A percentile compares a stretch with the other conserved stretches of the same genome.
phyloP scores from a whole-genome alignment of 2,113 vertebrate genomes.

The Prionailurus viverrinus region DNA sequence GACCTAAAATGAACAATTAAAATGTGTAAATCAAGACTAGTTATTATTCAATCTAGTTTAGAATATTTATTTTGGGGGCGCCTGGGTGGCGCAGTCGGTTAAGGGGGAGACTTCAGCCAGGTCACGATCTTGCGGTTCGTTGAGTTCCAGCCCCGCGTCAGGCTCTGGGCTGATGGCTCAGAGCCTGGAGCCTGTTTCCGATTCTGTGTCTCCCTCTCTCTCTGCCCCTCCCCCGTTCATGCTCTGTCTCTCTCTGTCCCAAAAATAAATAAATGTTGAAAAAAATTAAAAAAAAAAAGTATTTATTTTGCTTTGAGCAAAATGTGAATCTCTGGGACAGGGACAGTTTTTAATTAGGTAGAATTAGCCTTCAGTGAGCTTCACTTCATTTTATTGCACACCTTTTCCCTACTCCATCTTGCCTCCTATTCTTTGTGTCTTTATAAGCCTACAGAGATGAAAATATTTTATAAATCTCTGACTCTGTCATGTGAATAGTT shows the following conservation, averaged over 20 bases:
- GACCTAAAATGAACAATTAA: constrained; percentile 37
- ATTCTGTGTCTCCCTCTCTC: no score
- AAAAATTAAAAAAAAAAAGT: neutral
- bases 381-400: neutral
- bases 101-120: no score
- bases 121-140: no score
- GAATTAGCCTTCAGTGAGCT: neutral
- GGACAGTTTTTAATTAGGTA: neutral
- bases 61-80: neutral
- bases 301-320: neutral
- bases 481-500: neutral
- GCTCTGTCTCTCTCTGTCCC: no score
- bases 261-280: no score
- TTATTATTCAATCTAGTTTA: neutral
- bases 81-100: no score
- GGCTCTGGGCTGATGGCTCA: no score
- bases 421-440: neutral
- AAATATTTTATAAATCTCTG: neutral
- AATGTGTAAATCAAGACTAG: constrained; percentile 12
- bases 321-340: neutral
- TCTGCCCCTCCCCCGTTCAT: no score
- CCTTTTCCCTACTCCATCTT: neutral
- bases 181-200: no score
- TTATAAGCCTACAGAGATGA: neutral
- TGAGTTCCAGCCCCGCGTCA: no score